Conservation (phyloP, 2,888 invertebrate species). For the Drosophila pegasa region DNA sequence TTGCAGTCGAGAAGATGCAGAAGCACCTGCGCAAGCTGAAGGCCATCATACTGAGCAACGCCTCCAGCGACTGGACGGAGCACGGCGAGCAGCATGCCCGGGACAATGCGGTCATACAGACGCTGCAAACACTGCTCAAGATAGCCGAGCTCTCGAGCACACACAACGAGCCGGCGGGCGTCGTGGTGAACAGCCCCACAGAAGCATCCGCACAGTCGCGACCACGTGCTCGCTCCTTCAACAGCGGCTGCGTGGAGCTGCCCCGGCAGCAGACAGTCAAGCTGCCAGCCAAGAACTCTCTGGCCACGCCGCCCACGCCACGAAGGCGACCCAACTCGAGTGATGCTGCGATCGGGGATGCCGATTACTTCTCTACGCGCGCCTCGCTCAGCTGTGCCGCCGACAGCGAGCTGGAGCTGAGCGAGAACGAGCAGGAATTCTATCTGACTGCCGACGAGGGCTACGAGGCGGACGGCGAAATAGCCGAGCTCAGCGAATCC, state of each 20-base stretch:
- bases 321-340: conserved; percentile 69
- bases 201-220: conserved; percentile 45
- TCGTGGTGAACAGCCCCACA: conserved; percentile 59
- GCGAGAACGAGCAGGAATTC: conserved; percentile 83
- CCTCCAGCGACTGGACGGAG: conserved; percentile 75
- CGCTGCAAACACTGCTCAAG: conserved; percentile 83
- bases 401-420: conserved; percentile 83
- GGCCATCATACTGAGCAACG: conserved; percentile 79
- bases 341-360: conserved; percentile 74
- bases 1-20: conserved; percentile 83
- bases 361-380: conserved; percentile 82
- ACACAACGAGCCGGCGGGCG: conserved; percentile 67
- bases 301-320: conserved; percentile 69
- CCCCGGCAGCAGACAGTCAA: conserved; percentile 63
- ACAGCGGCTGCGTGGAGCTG: conserved; percentile 63
- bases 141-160: conserved; percentile 82
- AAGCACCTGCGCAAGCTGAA: conserved; percentile 82
- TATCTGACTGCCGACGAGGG: conserved; percentile 84
- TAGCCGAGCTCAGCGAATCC: conserved; percentile 81
- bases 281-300: conserved; percentile 71
- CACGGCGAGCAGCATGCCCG: conserved; percentile 78
- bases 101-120: conserved; percentile 82
- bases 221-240: conserved; percentile 67
- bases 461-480: conserved; percentile 85
- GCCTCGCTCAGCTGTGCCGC: conserved; percentile 80